Percentiles rank a stretch among this genome's conserved stretches.
Evolutionary conservation across 2,113 vertebrate species (phyloP).

Genomic region (Callithrix jacchus): DNA sequence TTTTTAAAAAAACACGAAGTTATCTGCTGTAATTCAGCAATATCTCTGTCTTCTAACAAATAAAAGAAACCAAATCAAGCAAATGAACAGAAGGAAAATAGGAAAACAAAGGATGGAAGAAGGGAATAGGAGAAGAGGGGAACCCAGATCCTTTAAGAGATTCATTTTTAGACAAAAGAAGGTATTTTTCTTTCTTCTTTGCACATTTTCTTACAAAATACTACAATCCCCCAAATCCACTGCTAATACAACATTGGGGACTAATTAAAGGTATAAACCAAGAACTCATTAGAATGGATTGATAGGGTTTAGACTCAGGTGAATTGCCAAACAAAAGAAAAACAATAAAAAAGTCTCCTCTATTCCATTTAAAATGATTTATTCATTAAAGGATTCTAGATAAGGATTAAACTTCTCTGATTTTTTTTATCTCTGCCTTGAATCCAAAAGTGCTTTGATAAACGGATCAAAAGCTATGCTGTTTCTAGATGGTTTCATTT

Average conservation of each 20-base stretch:
- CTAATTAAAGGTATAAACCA: slow-evolving; percentile 60
- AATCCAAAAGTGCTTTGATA: slow-evolving; percentile 56
- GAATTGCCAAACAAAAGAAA: slow-evolving; percentile 57
- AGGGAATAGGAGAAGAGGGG: fast-evolving
- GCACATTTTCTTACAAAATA: background rate
- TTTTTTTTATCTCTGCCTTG: background rate
- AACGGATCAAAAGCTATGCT: slow-evolving; percentile 17
- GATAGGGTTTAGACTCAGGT: background rate
- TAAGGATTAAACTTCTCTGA: slow-evolving; percentile 28
- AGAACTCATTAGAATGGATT: slow-evolving; percentile 52
- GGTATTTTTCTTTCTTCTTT: slow-evolving; percentile 42
- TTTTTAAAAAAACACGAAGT: background rate
- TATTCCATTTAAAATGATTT: slow-evolving; percentile 42
- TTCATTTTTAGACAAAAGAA: slow-evolving; percentile 22
- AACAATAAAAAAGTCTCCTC: background rate
- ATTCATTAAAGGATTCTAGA: slow-evolving; percentile 56
- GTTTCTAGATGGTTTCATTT: slow-evolving; percentile 33
- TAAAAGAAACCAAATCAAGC: background rate
- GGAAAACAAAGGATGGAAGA: background rate
- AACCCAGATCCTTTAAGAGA: background rate
- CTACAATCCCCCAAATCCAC: slow-evolving; percentile 14
- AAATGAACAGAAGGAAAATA: background rate
- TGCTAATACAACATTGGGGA: slow-evolving; percentile 39
- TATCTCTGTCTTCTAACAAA: background rate
- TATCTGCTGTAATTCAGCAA: background rate